Percentiles rank a stretch among this genome's conserved stretches.
These are phyloP conservation scores for Atta colombica DNA, from an alignment of 1,140 invertebrate species.

Conservation along the genomic window DNA sequence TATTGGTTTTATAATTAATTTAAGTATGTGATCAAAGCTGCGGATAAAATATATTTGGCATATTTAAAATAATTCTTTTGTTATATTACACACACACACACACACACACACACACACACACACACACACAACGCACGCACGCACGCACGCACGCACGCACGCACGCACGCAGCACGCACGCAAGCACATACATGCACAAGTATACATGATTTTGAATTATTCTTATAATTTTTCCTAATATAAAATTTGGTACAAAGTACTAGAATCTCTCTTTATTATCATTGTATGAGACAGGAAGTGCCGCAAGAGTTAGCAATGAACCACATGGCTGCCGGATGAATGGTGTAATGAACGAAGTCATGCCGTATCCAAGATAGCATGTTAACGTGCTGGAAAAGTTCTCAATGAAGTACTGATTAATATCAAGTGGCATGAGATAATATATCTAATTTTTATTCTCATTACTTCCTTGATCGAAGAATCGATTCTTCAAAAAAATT, in stretches of 20 bases:
- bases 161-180: no score
- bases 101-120: no score
- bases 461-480: not conserved
- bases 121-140: no score
- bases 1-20: constrained; percentile 14
- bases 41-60: not conserved
- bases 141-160: no score
- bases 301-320: constrained; percentile 44
- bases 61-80: constrained; percentile 3
- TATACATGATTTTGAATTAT: not conserved
- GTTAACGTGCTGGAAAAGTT: constrained; percentile 12
- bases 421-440: not conserved
- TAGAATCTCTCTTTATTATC: constrained; percentile 41
- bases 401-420: constrained; percentile 28
- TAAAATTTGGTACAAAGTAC: not conserved
- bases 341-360: constrained; percentile 57
- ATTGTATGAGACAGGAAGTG: constrained; percentile 61
- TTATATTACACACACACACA: not conserved
- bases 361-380: constrained; percentile 20
- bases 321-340: constrained; percentile 71
- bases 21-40: not conserved
- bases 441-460: not conserved
- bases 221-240: not conserved
- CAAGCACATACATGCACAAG: no score
- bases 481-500: not conserved